Evolutionary conservation across 2,797 vertebrate genomes (phyloP).

Genomic region (Coilia nasus): DNA sequence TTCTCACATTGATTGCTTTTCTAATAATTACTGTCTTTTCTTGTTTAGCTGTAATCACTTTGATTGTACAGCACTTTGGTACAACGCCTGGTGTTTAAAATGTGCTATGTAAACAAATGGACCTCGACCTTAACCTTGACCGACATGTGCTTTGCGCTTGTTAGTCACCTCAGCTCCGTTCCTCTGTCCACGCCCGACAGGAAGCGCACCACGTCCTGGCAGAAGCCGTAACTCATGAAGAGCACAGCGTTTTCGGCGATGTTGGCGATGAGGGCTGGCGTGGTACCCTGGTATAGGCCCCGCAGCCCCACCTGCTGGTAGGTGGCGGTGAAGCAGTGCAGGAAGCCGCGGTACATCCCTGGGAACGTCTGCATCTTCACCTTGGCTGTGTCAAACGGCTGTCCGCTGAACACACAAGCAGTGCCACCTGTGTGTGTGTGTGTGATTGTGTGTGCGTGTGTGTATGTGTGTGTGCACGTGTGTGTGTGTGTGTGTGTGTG

Average conservation of each 20-base stretch:
- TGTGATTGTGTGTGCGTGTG: too few species aligned
- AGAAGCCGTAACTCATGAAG: constrained; percentile 98
- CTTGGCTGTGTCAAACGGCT: constrained; percentile 96
- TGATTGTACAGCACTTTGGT: too few species aligned
- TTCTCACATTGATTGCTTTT: too few species aligned
- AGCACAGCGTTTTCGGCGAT: constrained; percentile 95
- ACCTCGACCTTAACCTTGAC: too few species aligned
- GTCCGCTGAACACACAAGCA: constrained; percentile 90
- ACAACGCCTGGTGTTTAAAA: too few species aligned
- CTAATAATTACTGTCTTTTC: too few species aligned
- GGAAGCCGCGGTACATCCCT: constrained; percentile 83
- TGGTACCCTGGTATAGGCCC: constrained; percentile 95
- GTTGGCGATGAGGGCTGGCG: constrained; percentile 91
- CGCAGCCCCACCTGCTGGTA: constrained; percentile 88
- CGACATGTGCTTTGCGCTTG: not conserved
- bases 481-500: too few species aligned
- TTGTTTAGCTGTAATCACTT: too few species aligned
- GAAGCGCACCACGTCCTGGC: constrained; percentile 88
- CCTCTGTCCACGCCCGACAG: constrained; percentile 76
- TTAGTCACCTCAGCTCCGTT: constrained; percentile 82
- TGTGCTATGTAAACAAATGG: too few species aligned
- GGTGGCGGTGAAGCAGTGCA: constrained; percentile 86
- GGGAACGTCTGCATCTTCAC: constrained; percentile 99
- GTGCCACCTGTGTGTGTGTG: constrained; percentile 80
- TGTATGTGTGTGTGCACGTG: too few species aligned